phyloP scores from a whole-genome alignment of 2,888 invertebrate genomes.

The Drosophila histrio region DNA sequence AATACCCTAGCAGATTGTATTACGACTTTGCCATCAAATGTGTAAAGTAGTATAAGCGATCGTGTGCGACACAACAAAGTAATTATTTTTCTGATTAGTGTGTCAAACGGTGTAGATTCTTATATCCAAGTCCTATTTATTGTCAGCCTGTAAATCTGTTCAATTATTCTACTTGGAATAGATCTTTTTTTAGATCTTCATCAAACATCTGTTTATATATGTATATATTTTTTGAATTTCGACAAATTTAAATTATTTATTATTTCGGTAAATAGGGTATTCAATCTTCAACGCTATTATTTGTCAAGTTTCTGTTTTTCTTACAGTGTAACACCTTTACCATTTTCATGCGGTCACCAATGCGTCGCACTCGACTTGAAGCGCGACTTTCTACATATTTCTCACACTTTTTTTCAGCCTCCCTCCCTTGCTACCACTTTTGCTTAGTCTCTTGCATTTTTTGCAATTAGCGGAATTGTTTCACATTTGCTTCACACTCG shows the following conservation, averaged over 20 bases:
- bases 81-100: not conserved
- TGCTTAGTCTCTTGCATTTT: conserved; percentile 40
- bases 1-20: not conserved
- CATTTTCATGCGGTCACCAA: conserved; percentile 31
- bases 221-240: too few species aligned
- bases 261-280: too few species aligned
- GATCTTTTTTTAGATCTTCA: too few species aligned
- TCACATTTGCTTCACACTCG: conserved; percentile 63
- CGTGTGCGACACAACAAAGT: not conserved
- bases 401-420: not conserved
- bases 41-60: too few species aligned
- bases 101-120: too few species aligned
- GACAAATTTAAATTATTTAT: too few species aligned
- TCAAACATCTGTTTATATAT: too few species aligned
- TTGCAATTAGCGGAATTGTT: conserved; percentile 77
- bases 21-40: not conserved
- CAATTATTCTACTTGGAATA: too few species aligned
- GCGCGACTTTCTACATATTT: conserved; percentile 3
- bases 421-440: not conserved
- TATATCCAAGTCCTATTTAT: too few species aligned
- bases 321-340: conserved; percentile 41
- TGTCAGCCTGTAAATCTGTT: too few species aligned
- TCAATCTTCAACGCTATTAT: not conserved
- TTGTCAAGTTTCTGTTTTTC: not conserved
- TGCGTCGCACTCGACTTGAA: conserved; percentile 48